A percentile compares a stretch with the other conserved stretches of the same genome.
Evolutionary conservation across 2,888 invertebrate genomes (phyloP).

Genomic region (Actias luna): DNA sequence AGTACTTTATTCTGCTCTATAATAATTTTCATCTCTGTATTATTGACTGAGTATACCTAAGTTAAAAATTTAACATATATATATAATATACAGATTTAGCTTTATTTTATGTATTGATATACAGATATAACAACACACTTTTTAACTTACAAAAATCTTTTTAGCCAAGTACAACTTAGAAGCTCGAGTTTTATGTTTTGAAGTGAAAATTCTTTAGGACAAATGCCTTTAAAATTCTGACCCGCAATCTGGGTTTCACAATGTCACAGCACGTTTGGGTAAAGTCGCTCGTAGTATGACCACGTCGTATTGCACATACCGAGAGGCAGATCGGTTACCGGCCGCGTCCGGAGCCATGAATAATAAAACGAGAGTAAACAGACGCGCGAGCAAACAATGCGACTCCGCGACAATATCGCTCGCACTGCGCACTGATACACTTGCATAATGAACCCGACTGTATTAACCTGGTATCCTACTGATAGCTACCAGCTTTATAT

Average conservation of each 20-base stretch:
- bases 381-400: conserved; percentile 12
- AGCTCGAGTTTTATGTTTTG: too few relatives aligned
- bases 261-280: too few relatives aligned
- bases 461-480: background rate
- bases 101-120: too few relatives aligned
- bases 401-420: conserved; percentile 7
- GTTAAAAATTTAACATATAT: too few relatives aligned
- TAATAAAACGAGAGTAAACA: conserved; percentile 19
- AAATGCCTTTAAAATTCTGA: too few relatives aligned
- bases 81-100: too few relatives aligned
- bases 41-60: too few relatives aligned
- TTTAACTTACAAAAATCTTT: background rate
- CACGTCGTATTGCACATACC: conserved; percentile 6
- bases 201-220: too few relatives aligned
- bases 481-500: background rate
- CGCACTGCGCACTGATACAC: conserved; percentile 13
- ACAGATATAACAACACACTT: background rate
- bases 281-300: background rate
- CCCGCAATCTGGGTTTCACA: too few relatives aligned
- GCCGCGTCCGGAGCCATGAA: conserved; percentile 12
- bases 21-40: too few relatives aligned
- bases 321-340: background rate
- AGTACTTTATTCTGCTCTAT: too few relatives aligned
- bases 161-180: background rate
- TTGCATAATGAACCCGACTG: conserved; percentile 14